Evolutionary conservation across 2,113 vertebrate species (phyloP).

Genomic region (Myanophis thanlyinensis): DNA sequence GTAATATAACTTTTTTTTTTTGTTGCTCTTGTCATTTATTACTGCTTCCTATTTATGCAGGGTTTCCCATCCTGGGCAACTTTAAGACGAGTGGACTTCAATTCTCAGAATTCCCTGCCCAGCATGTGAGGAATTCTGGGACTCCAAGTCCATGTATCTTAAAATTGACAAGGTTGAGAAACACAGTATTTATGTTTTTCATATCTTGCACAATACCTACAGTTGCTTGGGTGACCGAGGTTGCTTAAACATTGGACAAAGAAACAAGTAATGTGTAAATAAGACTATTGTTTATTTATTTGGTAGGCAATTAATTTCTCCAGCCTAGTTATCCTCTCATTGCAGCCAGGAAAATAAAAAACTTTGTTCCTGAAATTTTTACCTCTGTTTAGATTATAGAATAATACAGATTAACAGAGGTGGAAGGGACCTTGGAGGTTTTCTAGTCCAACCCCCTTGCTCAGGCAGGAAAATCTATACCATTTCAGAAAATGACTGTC

Average conservation of each 20-base stretch:
- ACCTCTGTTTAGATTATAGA: not conserved
- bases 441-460: not conserved
- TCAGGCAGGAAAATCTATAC: not conserved
- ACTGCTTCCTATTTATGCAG: not conserved
- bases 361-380: not conserved
- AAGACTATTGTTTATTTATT: not conserved
- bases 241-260: not conserved
- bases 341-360: not conserved
- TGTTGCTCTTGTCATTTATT: not conserved
- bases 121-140: not conserved
- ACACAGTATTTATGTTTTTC: not conserved
- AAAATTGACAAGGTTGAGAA: not conserved
- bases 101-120: not conserved
- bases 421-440: not conserved
- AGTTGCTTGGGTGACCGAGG: not conserved
- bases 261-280: not conserved
- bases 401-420: not conserved
- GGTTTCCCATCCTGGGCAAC: not conserved
- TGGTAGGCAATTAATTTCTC: not conserved
- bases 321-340: not conserved
- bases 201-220: not conserved
- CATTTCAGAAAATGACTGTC: not conserved
- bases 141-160: not conserved
- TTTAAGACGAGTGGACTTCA: not conserved
- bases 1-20: not conserved